A percentile compares a stretch with the other conserved stretches of the same genome.
These are phyloP conservation scores for Melanotaenia nigrans DNA, from an alignment of 2,797 vertebrate genomes.

Conservation along the genomic window DNA sequence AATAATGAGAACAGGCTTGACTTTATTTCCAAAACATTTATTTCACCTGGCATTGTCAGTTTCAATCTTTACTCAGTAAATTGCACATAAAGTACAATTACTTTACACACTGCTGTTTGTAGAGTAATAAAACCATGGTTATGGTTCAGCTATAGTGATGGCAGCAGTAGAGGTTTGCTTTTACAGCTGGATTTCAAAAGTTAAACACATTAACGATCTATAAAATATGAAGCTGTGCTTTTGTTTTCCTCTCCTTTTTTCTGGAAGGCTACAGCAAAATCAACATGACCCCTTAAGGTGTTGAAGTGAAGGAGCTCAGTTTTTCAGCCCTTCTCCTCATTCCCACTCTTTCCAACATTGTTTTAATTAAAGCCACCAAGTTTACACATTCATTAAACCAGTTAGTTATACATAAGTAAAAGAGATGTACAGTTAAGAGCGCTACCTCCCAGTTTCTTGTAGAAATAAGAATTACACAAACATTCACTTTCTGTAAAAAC, in stretches of 20 bases:
- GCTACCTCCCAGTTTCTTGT: background rate
- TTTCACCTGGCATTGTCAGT: slow-evolving; percentile 44
- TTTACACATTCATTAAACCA: slow-evolving; percentile 7
- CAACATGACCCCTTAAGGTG: background rate
- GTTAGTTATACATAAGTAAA: background rate
- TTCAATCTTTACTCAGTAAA: slow-evolving; percentile 31
- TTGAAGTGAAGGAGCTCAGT: background rate
- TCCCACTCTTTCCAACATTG: background rate
- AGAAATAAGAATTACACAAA: slow-evolving; percentile 1
- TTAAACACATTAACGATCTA: background rate
- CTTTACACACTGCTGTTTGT: slow-evolving; percentile 1
- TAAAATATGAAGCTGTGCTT: background rate
- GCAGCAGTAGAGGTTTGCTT: slow-evolving; percentile 25
- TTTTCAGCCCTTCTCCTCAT: slow-evolving; percentile 13
- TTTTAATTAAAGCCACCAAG: background rate
- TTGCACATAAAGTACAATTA: slow-evolving; percentile 41
- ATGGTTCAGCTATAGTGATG: background rate
- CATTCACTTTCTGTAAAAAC: slow-evolving; percentile 1
- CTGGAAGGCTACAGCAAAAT: slow-evolving; percentile 46
- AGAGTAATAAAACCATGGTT: slow-evolving; percentile 13
- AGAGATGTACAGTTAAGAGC: slow-evolving; percentile 3
- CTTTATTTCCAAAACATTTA: slow-evolving; percentile 51
- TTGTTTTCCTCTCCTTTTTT: background rate
- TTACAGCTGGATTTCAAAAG: background rate
- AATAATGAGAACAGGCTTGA: background rate